Percentiles rank a stretch among this genome's conserved stretches.
Evolutionary conservation across 2,888 invertebrate species (phyloP).

Genomic region (Chorisops tibialis): DNA sequence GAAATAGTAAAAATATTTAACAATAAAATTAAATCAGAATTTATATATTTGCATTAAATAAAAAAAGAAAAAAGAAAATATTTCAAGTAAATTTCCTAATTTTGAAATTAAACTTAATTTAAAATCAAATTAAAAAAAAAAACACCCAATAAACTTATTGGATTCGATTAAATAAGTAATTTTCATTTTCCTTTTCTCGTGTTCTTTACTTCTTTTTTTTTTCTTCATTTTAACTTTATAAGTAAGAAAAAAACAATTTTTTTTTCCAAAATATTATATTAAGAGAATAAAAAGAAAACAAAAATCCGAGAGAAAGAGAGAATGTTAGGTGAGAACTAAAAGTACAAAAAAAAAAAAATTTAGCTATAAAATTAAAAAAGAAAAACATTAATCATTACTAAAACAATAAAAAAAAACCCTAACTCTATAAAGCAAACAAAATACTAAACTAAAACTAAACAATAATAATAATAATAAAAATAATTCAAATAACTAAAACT

Average conservation of each 20-base stretch:
- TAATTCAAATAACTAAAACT: neutral
- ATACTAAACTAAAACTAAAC: constrained; percentile 13
- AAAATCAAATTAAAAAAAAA: too few relatives aligned
- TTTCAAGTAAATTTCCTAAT: neutral
- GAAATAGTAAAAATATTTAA: too few relatives aligned
- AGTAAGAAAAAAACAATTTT: neutral
- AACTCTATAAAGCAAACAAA: constrained; percentile 14
- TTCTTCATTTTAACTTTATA: neutral
- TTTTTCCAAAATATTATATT: neutral
- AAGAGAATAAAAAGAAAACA: neutral
- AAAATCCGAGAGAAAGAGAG: neutral
- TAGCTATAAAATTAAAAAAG: constrained; percentile 16
- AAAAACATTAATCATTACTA: neutral
- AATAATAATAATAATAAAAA: constrained; percentile 14
- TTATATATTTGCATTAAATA: too few relatives aligned
- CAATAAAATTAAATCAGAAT: too few relatives aligned
- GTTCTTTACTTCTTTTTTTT: neutral
- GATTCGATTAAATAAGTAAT: too few relatives aligned
- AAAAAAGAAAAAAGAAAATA: neutral
- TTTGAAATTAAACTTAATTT: neutral
- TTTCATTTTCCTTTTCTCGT: neutral
- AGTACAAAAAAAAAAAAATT: constrained; percentile 25
- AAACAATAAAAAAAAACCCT: neutral
- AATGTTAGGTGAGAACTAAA: neutral
- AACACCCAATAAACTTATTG: too few relatives aligned